Base-by-base conservation (phyloP, 1,140 invertebrate species). In the Papilio xuthus region DNA sequence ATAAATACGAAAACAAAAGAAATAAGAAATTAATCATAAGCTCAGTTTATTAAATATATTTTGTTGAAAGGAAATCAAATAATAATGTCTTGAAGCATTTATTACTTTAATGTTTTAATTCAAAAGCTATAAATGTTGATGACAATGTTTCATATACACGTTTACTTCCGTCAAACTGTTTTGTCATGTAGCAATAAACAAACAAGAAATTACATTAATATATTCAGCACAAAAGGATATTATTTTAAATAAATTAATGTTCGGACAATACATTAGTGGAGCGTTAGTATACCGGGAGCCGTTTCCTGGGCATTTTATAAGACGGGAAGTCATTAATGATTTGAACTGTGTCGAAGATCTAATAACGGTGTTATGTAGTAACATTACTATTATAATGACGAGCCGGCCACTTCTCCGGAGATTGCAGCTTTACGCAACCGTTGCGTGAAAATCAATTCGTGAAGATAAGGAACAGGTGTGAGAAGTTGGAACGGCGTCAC, bases 261-360 rank as follows among this genome's bases (percentile, higher is more conserved):
- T 53, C 47, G 28, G 15, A 53, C 44, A 53, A 26, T 47, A 20
- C 18, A 74, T 74, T 74, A 28, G 12, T 26, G 9, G 9, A 26
- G 60, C 26, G 26, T 63, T 63, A 50, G 42, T 74, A 47, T 50
- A 23, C 74, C 74, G 74, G 86, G 83, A 86, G 79, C 77, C 81
- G 82, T 88, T 88, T 86, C 86, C 86, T 85, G 84, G 81, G 78
- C 80, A 84, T 84, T 86, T 32, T 84, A 83, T 83, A 82, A 82
- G 44, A 44, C 79, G 85, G 86, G 86, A 90, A 89, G 82, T 87
- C 87, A 88, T 90, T 90, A 89, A 79, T 78, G 81, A 90, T 86
- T 86, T 82, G 81, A 85, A 86, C 83, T 85, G 83, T 83, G 80
- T 83, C 81, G 79, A 79, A 81, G 80, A 86, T 85, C 83, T 85